These are phyloP conservation scores for Hydrolagus affinis DNA, from an alignment of 2,113 vertebrate genomes.

Conservation along the genomic window DNA sequence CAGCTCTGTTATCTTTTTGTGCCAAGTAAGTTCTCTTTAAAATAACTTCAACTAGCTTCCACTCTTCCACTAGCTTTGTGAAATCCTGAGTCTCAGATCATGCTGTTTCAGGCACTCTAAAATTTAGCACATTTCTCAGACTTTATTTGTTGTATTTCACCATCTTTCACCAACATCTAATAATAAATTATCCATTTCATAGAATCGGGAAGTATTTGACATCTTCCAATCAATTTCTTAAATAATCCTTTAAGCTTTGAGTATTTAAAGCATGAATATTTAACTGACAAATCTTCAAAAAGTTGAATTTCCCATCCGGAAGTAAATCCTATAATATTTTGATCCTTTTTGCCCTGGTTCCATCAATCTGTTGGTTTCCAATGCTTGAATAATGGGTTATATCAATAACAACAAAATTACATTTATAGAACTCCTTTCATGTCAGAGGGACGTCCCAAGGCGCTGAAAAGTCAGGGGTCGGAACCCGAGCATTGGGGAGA, in stretches of 20 bases:
- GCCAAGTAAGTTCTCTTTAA: background rate
- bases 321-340: background rate
- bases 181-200: slow-evolving; percentile 5
- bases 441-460: too few species aligned
- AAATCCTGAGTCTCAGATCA: background rate
- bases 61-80: background rate
- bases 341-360: background rate
- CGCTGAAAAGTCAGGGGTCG: too few species aligned
- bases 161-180: background rate
- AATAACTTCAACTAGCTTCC: too few species aligned
- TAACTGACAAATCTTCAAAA: background rate
- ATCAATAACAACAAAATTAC: too few species aligned
- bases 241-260: background rate
- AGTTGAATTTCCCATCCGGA: background rate
- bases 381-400: background rate
- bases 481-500: too few species aligned
- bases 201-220: too few species aligned
- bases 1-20: background rate
- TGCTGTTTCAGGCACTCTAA: too few species aligned
- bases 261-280: background rate
- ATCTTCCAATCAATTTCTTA: background rate
- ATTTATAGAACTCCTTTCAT: too few species aligned
- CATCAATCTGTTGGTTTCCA: background rate
- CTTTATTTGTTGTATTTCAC: background rate
- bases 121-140: background rate